Evolutionary conservation across 2,888 invertebrate species (phyloP), one percentile per base, ranked within the genome.

Genomic region (Chamaedrilus cognettii): DNA sequence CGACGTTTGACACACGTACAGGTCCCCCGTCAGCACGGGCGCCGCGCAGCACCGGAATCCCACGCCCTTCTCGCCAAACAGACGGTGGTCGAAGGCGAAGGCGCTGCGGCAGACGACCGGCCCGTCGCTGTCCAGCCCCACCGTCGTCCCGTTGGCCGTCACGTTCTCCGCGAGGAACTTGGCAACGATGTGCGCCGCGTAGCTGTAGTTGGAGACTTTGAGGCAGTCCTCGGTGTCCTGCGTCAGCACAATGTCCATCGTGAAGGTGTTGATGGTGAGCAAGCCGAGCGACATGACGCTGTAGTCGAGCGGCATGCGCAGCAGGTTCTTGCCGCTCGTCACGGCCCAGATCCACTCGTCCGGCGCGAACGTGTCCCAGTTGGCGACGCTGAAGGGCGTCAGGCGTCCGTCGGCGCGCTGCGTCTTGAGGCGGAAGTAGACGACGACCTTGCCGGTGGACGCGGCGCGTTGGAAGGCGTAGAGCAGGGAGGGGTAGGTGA

Each of bases 271-370:
- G 23, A 66, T 55, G 3, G 62, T 62, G 1, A 66, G 51, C 19
- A 66, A 49, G 15, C 66, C 66, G 7, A 66, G 32, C 31, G 66
- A 66, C 7, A 66, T 50, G 23, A 66, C 63, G 23, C 35, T 58
- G 34, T 62, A 28, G 30, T 66, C 66, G 28, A 66, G 32, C 15
- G 66, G 66, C 32, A 66, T 52, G 2, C 66, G 33, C 33, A 66
- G 26, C 33, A 66, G 55, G 33, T 63, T 66, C 49, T 66, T 66
- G 30, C 66, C 66, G 28, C 58, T 61, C 15, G 62, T 34, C 4
- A 58, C 33, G 0, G 63, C 62, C 66, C 66, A 66, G 26, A 63
- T 63, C 66, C 66, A 66, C 33, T 57, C 49, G 32, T 63, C 66
- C 2, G 66, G 58, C 4, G 55, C 58, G 32, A 66, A 66, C 1